Base-by-base conservation (phyloP, 92 coral and sea anemone species). In the Epizoanthus stellaris region DNA sequence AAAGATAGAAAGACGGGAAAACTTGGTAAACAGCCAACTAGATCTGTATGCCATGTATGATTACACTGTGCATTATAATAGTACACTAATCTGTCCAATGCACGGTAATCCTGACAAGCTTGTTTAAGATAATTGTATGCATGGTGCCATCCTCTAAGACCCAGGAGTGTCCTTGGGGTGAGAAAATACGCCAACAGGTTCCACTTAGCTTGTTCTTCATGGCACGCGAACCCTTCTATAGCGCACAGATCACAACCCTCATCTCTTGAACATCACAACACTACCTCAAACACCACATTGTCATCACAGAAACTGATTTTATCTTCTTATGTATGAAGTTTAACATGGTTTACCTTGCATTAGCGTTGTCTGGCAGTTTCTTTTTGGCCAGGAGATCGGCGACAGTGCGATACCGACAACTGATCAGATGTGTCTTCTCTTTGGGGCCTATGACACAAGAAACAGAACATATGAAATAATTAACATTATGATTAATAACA, bases 401-500 rank as follows among this genome's bases (percentile, higher is more conserved):
- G n/a, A 90, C 80, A 5, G 93, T 90, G 40, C 85, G 87, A 71
- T 85, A 90, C 58, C 90, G 90, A 15, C 90, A 62, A 30, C 81
- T 82, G 73, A 86, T 36, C 20, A 93, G 77, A 83, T 88, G 93
- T 52, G 88, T 86, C 73, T 88, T 80, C 7, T 40, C 87, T 25
- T 73, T 88, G 11, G 84, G 23, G 38, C 89, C 95, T 91, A 59
- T 11, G 12, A 56, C 60, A 36, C 10, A 11, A 49, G 8, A 11
- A 49, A 49, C 54, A 49, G 11, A 6, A 49, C 12, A 7, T 49
- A 11, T 6, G 54, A 49, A 49, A 49, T 11, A 49, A 7, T 49
- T 49, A 49, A 6, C 54, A 1, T 49, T 7, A 49, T 12, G 19
- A 14, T 14, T 19, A 2, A 67, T 40, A 36, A 36, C 14, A 12